A percentile compares a stretch with the other conserved stretches of the same genome.
Conservation (phyloP, 2,113 vertebrate species). For the Paralichthys olivaceus region DNA sequence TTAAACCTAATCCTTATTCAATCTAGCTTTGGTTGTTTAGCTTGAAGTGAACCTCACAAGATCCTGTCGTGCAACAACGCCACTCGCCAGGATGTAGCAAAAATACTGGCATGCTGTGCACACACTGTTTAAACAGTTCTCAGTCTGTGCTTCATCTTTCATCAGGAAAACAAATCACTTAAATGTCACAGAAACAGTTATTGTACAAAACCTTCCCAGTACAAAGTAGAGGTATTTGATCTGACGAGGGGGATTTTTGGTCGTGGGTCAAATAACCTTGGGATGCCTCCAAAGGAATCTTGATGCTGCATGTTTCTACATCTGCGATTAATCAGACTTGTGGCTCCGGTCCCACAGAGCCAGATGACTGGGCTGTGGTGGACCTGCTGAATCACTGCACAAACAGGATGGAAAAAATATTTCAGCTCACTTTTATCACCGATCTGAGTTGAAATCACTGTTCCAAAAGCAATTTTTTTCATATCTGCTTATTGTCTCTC, state of each 20-base stretch:
- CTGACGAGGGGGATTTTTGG: slow-evolving; percentile 18
- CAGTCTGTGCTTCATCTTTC: slow-evolving; percentile 14
- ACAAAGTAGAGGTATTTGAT: slow-evolving; percentile 20
- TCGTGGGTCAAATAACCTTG: slow-evolving; percentile 40
- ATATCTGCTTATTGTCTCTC: background rate
- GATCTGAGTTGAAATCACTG: slow-evolving; percentile 20
- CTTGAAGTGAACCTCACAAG: slow-evolving; percentile 11
- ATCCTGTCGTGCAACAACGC: slow-evolving; percentile 1
- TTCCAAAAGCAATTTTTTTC: slow-evolving; percentile 33
- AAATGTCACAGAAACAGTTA: background rate
- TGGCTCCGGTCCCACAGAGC: slow-evolving; percentile 52
- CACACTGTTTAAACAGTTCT: slow-evolving; percentile 16
- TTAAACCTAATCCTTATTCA: slow-evolving; percentile 5
- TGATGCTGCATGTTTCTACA: slow-evolving; percentile 50
- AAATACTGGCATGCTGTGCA: background rate
- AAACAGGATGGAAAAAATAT: slow-evolving; percentile 50
- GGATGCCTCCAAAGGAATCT: slow-evolving; percentile 45
- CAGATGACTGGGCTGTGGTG: slow-evolving; percentile 71
- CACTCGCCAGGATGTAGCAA: background rate
- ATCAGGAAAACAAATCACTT: slow-evolving; percentile 30
- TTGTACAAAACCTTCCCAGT: background rate
- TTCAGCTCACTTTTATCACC: slow-evolving; percentile 28
- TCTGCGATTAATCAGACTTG: slow-evolving; percentile 67
- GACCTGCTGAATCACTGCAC: slow-evolving; percentile 73
- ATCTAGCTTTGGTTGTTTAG: slow-evolving; percentile 23